Evolutionary conservation across 2,113 vertebrate species (phyloP), one percentile per base, ranked within the genome.

Genomic region (Pollachius pollachius): DNA sequence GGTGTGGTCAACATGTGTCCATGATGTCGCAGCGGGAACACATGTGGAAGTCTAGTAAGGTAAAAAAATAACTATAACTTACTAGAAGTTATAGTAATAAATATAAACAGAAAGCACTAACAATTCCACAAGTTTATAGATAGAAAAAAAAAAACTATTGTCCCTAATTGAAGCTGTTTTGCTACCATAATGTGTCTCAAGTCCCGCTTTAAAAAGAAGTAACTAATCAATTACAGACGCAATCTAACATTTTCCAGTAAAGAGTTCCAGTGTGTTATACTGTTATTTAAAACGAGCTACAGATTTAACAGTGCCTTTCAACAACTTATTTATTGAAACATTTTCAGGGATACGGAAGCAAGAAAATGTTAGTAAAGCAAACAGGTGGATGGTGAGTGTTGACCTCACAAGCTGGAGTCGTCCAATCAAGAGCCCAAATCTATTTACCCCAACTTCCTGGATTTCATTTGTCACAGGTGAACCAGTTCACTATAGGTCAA

Each of bases 281-380:
- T 58, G 59, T 62, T 80, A 48, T 77, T 76, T 61, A 76, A 69
- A 72, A 83, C 72, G 84, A 84, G 84, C 86, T 88, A 80, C 78
- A 90, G 79, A 85, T 85, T 77, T 87, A 72, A 82, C 71, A 88
- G 89, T 90, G 88, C 89, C 89, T 92, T 91, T 88, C 72, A 76
- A 75, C 85, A 68, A 85, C 73, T 70, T 84, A 90, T 90, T 90
- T 89, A 90, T 91, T 89, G 71, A 77, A 73, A 75, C n/a, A 65
- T 85, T 85, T 92, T 92, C 89, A 89, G 89, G 89, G 89, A 92
- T 71, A 78, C 75, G 72, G 71, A 72, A 73, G 82, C 62, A 69
- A 69, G 72, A 72, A 81, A 76, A 86, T 80, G 81, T 86, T 84
- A 69, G 69, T 68, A 73, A 11, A 56, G 19, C 67, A 85, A 70